Percentiles rank a stretch among this genome's conserved stretches.
These are phyloP conservation scores for Megaceryle torquata DNA, from an alignment of 2,113 vertebrate genomes.

Conservation along the genomic window DNA sequence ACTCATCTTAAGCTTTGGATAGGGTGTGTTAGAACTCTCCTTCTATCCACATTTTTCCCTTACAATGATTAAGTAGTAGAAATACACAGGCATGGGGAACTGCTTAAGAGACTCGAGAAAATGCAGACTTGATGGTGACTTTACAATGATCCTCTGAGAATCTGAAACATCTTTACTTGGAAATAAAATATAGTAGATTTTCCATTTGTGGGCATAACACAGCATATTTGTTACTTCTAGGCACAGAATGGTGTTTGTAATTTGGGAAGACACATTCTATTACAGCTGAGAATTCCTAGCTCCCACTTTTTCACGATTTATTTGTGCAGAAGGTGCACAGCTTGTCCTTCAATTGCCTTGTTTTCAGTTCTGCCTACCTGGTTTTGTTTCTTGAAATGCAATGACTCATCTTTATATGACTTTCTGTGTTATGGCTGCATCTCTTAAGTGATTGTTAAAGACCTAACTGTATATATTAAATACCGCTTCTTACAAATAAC, in stretches of 20 bases:
- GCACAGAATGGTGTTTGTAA: neutral
- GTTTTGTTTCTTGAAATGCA: neutral
- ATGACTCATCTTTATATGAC: neutral
- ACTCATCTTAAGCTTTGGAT: neutral
- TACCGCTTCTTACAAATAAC: neutral
- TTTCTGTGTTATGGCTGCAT: neutral
- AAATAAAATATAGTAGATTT: neutral
- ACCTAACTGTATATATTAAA: neutral
- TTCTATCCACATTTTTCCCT: neutral
- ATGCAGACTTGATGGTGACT: neutral
- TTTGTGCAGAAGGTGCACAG: neutral
- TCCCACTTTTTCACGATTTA: neutral
- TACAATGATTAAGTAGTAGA: neutral
- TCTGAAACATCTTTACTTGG: neutral
- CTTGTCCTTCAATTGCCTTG: neutral
- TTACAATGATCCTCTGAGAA: neutral
- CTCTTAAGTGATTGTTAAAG: neutral
- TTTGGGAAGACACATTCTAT: neutral
- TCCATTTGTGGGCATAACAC: neutral
- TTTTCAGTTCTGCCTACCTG: neutral
- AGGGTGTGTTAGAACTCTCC: neutral
- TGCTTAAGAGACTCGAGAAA: neutral
- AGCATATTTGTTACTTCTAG: neutral
- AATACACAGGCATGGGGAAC: neutral
- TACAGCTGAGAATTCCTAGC: neutral